Evolutionary conservation across 2,888 invertebrate genomes (phyloP).

Genomic region (Patella ulyssiponensis): DNA sequence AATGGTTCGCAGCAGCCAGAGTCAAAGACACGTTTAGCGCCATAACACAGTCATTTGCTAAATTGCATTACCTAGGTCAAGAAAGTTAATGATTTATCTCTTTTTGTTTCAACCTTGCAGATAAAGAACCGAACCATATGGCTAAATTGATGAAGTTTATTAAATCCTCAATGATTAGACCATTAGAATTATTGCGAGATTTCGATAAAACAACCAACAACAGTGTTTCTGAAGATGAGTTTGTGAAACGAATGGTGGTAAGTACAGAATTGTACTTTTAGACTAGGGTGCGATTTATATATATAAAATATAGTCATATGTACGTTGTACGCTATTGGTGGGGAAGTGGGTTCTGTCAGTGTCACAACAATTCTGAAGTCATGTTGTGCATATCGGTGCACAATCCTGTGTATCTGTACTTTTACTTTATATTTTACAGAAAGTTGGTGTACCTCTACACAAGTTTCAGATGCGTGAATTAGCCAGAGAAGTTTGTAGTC

Average conservation of each 20-base stretch:
- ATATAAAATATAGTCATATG: neutral
- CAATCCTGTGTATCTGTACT: no score
- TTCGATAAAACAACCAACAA: conserved; percentile 56
- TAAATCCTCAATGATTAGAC: conserved; percentile 50
- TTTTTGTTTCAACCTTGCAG: conserved; percentile 31
- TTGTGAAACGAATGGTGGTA: conserved; percentile 54
- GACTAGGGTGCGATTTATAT: neutral
- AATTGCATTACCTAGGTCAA: no score
- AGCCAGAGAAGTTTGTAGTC: conserved; percentile 44
- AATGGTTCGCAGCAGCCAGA: no score
- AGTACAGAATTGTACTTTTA: neutral
- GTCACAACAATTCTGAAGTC: no score
- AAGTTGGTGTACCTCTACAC: conserved; percentile 49
- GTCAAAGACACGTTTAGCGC: no score
- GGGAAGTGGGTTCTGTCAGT: neutral
- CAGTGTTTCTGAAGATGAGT: conserved; percentile 50
- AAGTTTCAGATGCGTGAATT: conserved; percentile 51
- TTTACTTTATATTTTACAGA: conserved; percentile 37
- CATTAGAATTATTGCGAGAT: conserved; percentile 57
- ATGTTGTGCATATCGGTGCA: no score
- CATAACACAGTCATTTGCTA: no score
- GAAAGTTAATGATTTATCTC: no score
- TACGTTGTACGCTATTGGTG: neutral
- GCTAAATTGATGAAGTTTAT: conserved; percentile 58
- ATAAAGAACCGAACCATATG: conserved; percentile 53